phyloP scores from a whole-genome alignment of 2,888 invertebrate species.

The Luperina nickerlii region DNA sequence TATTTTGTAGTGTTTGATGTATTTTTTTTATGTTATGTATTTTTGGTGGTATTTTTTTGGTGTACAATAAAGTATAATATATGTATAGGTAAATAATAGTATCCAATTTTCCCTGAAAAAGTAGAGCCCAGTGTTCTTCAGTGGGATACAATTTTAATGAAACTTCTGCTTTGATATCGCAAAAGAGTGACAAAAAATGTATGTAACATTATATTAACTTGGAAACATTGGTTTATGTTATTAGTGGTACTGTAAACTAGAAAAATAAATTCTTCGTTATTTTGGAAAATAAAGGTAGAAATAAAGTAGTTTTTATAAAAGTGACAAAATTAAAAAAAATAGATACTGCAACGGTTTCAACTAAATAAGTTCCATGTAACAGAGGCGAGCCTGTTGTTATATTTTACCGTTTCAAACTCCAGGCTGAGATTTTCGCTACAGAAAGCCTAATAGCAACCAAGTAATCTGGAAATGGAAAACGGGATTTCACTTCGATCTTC shows the following conservation, averaged over 20 bases:
- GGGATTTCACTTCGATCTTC: neutral
- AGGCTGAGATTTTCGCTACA: neutral
- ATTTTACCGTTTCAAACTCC: neutral
- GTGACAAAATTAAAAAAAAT: neutral
- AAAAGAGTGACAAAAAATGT: neutral
- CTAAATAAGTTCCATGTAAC: neutral
- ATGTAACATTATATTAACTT: neutral
- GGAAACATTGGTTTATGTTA: neutral
- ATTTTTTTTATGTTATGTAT: too few species aligned
- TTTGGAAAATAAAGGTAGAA: neutral
- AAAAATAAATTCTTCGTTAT: neutral
- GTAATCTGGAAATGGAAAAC: neutral
- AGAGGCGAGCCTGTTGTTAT: neutral
- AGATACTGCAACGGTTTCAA: neutral
- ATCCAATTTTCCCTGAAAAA: neutral
- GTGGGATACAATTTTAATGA: conserved; percentile 7
- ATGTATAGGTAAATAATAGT: too few species aligned
- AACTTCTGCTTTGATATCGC: conserved; percentile 3
- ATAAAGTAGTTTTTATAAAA: neutral
- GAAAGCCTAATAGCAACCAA: neutral
- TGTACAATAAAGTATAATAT: too few species aligned
- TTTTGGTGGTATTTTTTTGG: too few species aligned
- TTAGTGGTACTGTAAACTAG: neutral
- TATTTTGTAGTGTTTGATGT: too few species aligned
- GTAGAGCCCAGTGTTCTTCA: too few species aligned